Evolutionary conservation across 2,113 vertebrate genomes (phyloP), one percentile per base, ranked within the genome.

Genomic region (Haemorhous mexicanus): DNA sequence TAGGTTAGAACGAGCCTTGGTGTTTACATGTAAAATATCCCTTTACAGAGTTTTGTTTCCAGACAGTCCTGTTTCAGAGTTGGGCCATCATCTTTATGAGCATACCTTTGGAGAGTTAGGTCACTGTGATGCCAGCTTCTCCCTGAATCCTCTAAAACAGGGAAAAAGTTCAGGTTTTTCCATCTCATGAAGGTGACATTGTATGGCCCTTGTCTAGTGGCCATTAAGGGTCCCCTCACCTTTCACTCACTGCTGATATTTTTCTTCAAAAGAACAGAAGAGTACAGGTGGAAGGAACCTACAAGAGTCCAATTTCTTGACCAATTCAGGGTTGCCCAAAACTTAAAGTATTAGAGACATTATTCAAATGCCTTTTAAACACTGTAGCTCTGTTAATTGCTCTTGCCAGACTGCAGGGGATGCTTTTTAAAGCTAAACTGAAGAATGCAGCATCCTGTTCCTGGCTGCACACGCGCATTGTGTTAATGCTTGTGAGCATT

Each of bases 151-250:
- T 43, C 30, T 28, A 35, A 64, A 50, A 23, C 1, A 26, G 7
- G 26, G 13, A 6, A 41, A 35, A 49, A 16, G 2, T 35, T 67
- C 28, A 13, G 6, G 1, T 37, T 81, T 73, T 88, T 41, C 35
- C 26, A 24, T 72, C 8, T 55, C 4, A 3, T 44, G 21, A 59
- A 9, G 10, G 8, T 44, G 75, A 21, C 23, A 24, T 3, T 4
- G 4, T 26, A 30, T 14, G 16, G 6, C 7, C 13, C 9, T 43
- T 83, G 20, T 64, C 39, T n/a, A 32, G 1, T 7, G 39, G 18
- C 26, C 4, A 1, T 0, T 20, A 28, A 26, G 11, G 2, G 11
- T 41, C 9, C 14, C 24, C 19, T 75, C 3, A 2, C 28, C 22
- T n/a, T 78, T 43, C 4, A 6, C 6, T 80, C 16, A 5, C 19